Base-by-base conservation (phyloP, 2,797 vertebrate species). In the Melanotaenia nigrans region DNA sequence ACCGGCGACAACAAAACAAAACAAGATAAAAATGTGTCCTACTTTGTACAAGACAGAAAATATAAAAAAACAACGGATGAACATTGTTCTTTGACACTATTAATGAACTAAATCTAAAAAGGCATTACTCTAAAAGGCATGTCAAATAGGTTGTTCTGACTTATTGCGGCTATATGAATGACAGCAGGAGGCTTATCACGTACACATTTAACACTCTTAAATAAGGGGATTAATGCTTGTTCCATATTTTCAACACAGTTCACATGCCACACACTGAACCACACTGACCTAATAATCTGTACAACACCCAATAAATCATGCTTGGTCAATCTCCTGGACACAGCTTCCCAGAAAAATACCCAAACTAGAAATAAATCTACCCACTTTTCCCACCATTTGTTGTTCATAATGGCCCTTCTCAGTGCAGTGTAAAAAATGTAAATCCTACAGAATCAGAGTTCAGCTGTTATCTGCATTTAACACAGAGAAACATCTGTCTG, bases 41-140 rank as follows among this genome's bases (percentile, higher is more conserved):
- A 71, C 47, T 72, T 75, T 45, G 9, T 32, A 54, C 11, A 10
- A 55, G 13, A 49, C 32, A 58, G 28, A 66, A 76, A 77, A 71
- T 73, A 71, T 79, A 28, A 65, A 77, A 82, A 47, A 86, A 73
- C 77, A 84, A 49, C 55, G 33, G 59, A 81, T 53, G 35, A 76
- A 78, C 57, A 22, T 54, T 66, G 24, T 78, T 86, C 83, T 84
- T 90, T 82, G 82, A 89, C 83, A 86, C 68, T 63, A 58, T 81
- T 78, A 74, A 28, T 49, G 66, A 59, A 22, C 20, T 67, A 40
- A 71, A 35, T 77, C 73, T 68, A 76, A 85, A 85, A 54, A 83
- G 77, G 60, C 68, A 79, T 79, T 76, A 68, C 28, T 74, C 60
- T 75, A 36, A 73, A 79, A 75, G 54, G 59, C 33, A 54, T 3